phyloP scores from a whole-genome alignment of 2,888 invertebrate genomes.

The Euproctis similis region DNA sequence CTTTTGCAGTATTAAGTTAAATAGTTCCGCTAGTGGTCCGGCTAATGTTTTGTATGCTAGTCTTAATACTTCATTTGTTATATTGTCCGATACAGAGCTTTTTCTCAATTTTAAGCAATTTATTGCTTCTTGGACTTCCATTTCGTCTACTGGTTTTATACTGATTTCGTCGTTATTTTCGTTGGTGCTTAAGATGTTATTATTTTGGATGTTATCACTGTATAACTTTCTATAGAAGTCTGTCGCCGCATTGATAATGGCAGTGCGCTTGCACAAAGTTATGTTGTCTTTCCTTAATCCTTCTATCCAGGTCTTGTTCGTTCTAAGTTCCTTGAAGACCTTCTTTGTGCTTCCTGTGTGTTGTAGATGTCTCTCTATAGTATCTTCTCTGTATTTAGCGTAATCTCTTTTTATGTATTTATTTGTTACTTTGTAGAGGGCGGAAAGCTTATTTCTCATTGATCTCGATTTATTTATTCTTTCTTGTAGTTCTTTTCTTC shows the following conservation, averaged over 20 bases:
- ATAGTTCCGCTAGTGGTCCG: slow-evolving; percentile 6
- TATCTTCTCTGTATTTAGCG: not conserved
- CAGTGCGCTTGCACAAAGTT: not conserved
- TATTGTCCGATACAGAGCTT: too few species aligned
- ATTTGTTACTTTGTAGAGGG: not conserved
- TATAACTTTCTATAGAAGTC: too few species aligned
- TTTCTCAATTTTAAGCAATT: not conserved
- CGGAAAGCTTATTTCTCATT: too few species aligned
- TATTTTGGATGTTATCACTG: not conserved
- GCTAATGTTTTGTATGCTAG: slow-evolving; percentile 1
- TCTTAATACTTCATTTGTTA: slow-evolving; percentile 9
- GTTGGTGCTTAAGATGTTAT: too few species aligned
- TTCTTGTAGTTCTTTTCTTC: not conserved
- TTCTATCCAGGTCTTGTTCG: not conserved
- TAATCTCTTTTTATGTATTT: not conserved
- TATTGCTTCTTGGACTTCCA: not conserved
- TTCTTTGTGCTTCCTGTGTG: not conserved
- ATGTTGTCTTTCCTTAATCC: not conserved
- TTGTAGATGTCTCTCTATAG: not conserved
- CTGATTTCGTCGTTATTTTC: not conserved
- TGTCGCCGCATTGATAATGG: not conserved
- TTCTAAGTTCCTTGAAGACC: not conserved
- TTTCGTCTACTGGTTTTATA: not conserved
- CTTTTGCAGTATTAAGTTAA: slow-evolving; percentile 2
- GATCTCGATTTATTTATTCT: not conserved